Percentiles rank a stretch among this genome's conserved stretches.
These are phyloP conservation scores for Chionis minor DNA, from an alignment of 2,113 vertebrate species.

Conservation along the genomic window DNA sequence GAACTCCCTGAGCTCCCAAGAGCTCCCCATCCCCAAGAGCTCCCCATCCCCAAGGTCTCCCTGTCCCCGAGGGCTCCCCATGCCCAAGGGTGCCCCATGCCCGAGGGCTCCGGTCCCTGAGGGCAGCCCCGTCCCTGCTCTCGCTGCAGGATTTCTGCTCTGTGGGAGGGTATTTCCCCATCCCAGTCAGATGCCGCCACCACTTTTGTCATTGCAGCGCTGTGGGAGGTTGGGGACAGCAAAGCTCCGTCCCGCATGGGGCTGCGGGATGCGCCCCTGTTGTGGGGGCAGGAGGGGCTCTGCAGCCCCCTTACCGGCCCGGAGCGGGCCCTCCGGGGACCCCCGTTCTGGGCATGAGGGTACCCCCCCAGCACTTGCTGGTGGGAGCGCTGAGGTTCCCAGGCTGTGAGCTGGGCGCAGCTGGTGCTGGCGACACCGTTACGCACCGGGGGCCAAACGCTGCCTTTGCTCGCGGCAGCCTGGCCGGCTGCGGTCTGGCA, in stretches of 20 bases:
- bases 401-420: neutral
- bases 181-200: rapidly evolving
- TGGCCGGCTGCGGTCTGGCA: neutral
- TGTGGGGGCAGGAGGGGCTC: neutral
- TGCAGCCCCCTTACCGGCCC: neutral
- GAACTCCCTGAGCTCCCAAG: too few species aligned
- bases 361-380: too few species aligned
- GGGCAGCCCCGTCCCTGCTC: neutral
- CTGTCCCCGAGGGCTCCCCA: neutral
- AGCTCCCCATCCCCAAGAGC: neutral
- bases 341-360: rapidly evolving
- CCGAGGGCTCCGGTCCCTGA: neutral
- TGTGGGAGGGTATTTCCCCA: neutral
- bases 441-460: neutral
- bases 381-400: neutral
- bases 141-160: neutral
- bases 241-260: neutral
- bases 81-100: neutral
- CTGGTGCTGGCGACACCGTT: too few species aligned
- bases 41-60: neutral
- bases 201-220: rapidly evolving
- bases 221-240: neutral
- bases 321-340: neutral
- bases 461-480: neutral
- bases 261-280: neutral